phyloP scores from a whole-genome alignment of 2,797 vertebrate species.

The Hypotaenidia okinawae region DNA sequence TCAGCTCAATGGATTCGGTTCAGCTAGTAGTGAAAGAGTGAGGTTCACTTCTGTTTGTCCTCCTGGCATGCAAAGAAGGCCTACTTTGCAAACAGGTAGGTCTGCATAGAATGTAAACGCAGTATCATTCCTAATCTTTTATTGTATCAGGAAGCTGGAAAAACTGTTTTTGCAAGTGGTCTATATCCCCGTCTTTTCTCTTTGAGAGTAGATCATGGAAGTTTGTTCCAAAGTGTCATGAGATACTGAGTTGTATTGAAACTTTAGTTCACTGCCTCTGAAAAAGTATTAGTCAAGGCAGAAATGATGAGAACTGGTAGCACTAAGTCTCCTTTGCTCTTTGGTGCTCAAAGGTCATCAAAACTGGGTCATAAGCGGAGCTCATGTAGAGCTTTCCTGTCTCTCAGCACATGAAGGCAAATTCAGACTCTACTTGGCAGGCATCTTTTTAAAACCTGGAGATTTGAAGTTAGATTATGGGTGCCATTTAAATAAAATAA shows the following conservation, averaged over 20 bases:
- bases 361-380: neutral
- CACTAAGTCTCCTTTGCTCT: neutral
- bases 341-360: neutral
- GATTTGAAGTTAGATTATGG: neutral
- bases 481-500: neutral
- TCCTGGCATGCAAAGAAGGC: neutral
- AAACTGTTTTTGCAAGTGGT: neutral
- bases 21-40: neutral
- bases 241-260: neutral
- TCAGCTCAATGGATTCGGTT: neutral
- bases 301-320: neutral
- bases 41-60: neutral
- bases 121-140: neutral
- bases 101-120: neutral
- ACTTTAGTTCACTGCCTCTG: neutral
- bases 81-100: neutral
- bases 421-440: neutral
- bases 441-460: neutral
- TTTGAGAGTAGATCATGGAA: neutral
- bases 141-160: neutral
- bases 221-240: neutral
- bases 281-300: slow-evolving; percentile 20
- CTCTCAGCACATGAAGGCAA: neutral
- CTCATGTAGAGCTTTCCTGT: neutral
- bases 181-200: neutral